A percentile compares a stretch with the other conserved stretches of the same genome.
These are phyloP conservation scores for Phyllotreta cruciferae DNA, from an alignment of 2,888 invertebrate genomes.

Conservation along the genomic window DNA sequence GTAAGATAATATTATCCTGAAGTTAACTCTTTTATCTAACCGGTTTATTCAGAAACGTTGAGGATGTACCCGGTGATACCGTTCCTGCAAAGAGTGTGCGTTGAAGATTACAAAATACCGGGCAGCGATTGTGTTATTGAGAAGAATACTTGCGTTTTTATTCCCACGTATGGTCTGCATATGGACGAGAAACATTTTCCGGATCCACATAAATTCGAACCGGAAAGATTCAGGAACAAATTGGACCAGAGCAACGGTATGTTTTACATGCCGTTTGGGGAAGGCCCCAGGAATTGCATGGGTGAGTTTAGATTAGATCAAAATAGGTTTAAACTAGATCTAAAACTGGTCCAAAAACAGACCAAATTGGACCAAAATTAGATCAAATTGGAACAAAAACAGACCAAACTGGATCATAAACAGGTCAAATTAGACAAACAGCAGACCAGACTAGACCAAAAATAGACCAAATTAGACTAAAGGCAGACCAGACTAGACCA, in stretches of 20 bases:
- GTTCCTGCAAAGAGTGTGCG: slow-evolving; percentile 38
- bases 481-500: no score
- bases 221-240: slow-evolving; percentile 43
- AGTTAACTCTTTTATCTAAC: background rate
- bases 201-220: slow-evolving; percentile 48
- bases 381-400: no score
- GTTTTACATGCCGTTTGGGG: slow-evolving; percentile 53
- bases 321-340: no score
- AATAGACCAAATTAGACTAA: no score
- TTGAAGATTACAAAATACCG: slow-evolving; percentile 42
- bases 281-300: slow-evolving; percentile 55
- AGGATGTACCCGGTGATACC: slow-evolving; percentile 52
- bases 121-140: slow-evolving; percentile 38
- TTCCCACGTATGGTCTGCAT: slow-evolving; percentile 52
- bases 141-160: slow-evolving; percentile 46
- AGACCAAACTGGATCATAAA: no score
- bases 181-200: slow-evolving; percentile 51
- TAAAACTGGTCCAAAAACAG: no score
- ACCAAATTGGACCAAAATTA: no score
- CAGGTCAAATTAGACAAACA: no score
- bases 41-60: slow-evolving; percentile 49
- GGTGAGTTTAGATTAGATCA: slow-evolving; percentile 41
- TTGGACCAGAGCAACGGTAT: slow-evolving; percentile 31
- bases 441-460: no score
- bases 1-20: slow-evolving; percentile 11